Base-by-base conservation (phyloP, 2,888 invertebrate genomes). In the Campaea margaritaria region DNA sequence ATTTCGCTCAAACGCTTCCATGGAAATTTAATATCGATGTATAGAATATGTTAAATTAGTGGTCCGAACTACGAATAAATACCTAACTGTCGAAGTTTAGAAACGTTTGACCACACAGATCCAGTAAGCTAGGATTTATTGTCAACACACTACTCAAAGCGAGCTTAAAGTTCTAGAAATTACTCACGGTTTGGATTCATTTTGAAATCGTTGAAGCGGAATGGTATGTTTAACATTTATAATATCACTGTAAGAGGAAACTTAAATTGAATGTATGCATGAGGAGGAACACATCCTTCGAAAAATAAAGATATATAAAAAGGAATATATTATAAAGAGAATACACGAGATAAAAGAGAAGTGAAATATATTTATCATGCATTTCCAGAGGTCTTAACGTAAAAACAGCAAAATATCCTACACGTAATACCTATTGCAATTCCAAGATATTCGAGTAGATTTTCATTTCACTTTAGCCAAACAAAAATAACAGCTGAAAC, bases 71-170 rank as follows among this genome's bases (percentile, higher is more conserved):
- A n/a, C n/a, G n/a, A n/a, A n/a, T n/a, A n/a, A n/a, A 4, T 39
- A 14, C 14, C 14, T 45, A 45, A 31, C 13, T 28, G 31, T 14
- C 14, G 28, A 28, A 45, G 14, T 39, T 45, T 45, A 5, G 27
- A 28, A 45, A 28, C 34, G 14, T 46, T 46, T 34, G 1, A 46
- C 46, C 31, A 14, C 46, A 14, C 14, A n/a, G n/a, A 14, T 34
- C 31, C 34, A 34, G 14, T 31, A n/a, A n/a, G 16, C 42, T 15
- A 16, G 42, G 39, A n/a, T 41, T 42, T 42, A 16, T 0, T 11
- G 42, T 42, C 16, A 11, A 42, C 16, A 41, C 16, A 16, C 42
- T 10, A 21, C 21, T 49, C n/a, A 14, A 16, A 49, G 15, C 11
- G 21, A 2, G 46, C 41, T 46, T 36, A 27, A 15, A 36, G 36